These are phyloP conservation scores for Bothrops alternatus DNA, from an alignment of 2,797 vertebrate genomes.

Conservation along the genomic window DNA sequence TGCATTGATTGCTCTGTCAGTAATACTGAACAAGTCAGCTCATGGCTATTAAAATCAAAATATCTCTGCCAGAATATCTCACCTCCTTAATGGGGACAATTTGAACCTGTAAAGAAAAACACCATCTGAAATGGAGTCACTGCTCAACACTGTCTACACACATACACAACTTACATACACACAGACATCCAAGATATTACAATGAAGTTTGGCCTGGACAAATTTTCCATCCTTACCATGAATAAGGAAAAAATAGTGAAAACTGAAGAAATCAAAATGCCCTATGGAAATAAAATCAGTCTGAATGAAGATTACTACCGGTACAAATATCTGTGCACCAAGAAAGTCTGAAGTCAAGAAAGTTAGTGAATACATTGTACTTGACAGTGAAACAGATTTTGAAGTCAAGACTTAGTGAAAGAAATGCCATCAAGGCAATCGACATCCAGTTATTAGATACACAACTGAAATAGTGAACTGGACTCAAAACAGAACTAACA, in stretches of 20 bases:
- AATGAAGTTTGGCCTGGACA: neutral
- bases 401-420: neutral
- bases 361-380: neutral
- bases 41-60: neutral
- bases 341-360: neutral
- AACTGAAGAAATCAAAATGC: neutral
- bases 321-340: neutral
- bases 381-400: neutral
- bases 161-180: neutral
- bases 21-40: neutral
- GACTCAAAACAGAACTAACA: neutral
- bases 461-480: neutral
- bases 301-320: neutral
- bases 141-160: neutral
- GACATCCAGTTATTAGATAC: neutral
- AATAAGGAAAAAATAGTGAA: neutral
- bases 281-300: neutral
- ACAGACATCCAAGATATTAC: neutral
- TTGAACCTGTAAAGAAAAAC: neutral
- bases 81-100: neutral
- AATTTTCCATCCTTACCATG: neutral
- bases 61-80: neutral
- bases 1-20: neutral
- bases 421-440: neutral
- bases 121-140: neutral